Evolutionary conservation across 2,113 vertebrate species (phyloP).

Genomic region (Anarhynchus alexandrinus): DNA sequence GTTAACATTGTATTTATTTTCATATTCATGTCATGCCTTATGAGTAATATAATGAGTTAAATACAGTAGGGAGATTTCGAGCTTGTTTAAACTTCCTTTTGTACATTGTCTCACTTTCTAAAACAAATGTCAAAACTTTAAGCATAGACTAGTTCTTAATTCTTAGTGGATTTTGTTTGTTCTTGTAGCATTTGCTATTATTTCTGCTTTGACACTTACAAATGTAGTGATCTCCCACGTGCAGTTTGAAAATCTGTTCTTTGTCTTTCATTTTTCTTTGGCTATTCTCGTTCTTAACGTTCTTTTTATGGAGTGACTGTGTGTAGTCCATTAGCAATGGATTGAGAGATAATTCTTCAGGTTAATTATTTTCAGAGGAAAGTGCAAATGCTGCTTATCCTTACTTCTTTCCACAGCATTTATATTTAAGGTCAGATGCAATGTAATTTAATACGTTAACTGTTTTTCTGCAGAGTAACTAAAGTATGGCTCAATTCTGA

Average conservation of each 20-base stretch:
- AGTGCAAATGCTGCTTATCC: background rate
- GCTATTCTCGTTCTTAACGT: background rate
- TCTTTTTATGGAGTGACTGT: background rate
- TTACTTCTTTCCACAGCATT: background rate
- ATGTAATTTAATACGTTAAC: background rate
- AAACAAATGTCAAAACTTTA: background rate
- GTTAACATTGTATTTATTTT: background rate
- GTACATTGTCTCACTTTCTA: background rate
- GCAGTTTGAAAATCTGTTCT: background rate
- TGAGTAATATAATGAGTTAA: slow-evolving; percentile 6
- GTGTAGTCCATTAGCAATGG: background rate
- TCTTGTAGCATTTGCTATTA: background rate
- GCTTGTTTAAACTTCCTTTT: background rate
- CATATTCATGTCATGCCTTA: background rate
- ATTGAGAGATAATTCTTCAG: background rate
- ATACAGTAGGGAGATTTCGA: background rate
- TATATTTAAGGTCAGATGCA: background rate
- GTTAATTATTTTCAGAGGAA: background rate
- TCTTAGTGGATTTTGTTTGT: background rate
- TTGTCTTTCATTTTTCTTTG: background rate
- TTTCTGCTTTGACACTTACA: background rate
- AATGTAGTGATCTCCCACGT: background rate
- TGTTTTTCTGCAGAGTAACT: background rate
- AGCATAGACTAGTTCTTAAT: background rate
- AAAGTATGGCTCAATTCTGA: background rate